Evolutionary conservation across 2,888 invertebrate species (phyloP).

Genomic region (Stegophylla sp.): DNA sequence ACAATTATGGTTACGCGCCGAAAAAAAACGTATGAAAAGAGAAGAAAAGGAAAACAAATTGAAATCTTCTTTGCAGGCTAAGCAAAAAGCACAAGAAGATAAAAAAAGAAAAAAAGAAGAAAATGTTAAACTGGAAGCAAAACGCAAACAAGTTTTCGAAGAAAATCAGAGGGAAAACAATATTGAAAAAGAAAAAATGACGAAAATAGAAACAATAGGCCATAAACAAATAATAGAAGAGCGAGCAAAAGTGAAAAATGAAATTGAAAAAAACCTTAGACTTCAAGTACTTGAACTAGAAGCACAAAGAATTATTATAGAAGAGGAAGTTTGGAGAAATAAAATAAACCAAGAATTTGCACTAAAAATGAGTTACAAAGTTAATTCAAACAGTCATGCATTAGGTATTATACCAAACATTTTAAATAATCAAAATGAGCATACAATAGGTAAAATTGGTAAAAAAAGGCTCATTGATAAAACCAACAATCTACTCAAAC

Average conservation of each 20-base stretch:
- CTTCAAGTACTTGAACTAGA: constrained; percentile 19
- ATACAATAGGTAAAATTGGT: background rate
- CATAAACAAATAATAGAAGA: background rate
- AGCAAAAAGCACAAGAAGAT: constrained; percentile 8
- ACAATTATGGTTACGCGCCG: background rate
- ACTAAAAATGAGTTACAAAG: constrained; percentile 3
- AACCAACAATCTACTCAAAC: background rate
- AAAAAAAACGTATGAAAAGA: constrained; percentile 13
- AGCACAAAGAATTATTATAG: constrained; percentile 34
- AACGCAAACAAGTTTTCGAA: constrained; percentile 22
- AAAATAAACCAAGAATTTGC: constrained; percentile 30
- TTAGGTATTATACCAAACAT: constrained; percentile 13
- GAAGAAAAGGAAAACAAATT: constrained; percentile 26
- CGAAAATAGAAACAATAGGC: background rate
- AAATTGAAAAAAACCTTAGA: background rate
- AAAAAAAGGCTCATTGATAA: constrained; percentile 13
- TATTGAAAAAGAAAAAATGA: constrained; percentile 27
- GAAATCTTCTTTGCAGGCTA: constrained; percentile 26
- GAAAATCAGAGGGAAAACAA: constrained; percentile 12
- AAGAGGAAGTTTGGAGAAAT: constrained; percentile 48
- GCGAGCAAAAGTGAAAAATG: background rate
- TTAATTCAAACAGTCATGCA: background rate
- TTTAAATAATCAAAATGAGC: background rate
- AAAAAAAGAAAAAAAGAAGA: background rate
- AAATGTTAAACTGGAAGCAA: background rate